Base-by-base conservation (phyloP, 2,888 invertebrate genomes). In the Myathropa florea region DNA sequence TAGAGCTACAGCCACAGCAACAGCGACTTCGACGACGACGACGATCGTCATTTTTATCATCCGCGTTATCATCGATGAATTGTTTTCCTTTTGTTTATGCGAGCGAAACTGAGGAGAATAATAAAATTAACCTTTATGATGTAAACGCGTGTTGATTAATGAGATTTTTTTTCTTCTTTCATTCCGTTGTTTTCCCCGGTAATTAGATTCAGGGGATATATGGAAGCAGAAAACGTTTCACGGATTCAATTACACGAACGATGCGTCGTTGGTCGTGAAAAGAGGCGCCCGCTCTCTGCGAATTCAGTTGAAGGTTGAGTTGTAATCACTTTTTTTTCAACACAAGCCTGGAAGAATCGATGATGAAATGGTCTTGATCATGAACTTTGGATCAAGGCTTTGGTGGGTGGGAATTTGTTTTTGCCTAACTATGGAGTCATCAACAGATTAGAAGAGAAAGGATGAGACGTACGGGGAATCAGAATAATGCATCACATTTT, bases 81-180 rank as follows among this genome's bases (percentile, higher is more conserved):
- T 81, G 84, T 85, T 39, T 75, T 36, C 57, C 70, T 33, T 60
- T 67, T 76, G 24, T 82, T 67, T 77, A 65, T 64, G 63, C 61
- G 60, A 73, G 83, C 65, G 77, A 65, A 68, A 64, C 73, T 85
- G 85, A 68, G 81, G 63, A 81, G 77, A 81, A 81, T 73, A 85
- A 73, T 85, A 70, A 81, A 85, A 85, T 81, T 77, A 81, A 85
- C 76, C 81, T 85, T 85, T 85, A 77, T 73, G 77, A 77, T 85
- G 73, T 81, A 79, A 77, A 77, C 72, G 72, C 81, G 81, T 85
- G 81, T 72, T 80, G 81, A 85, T 85, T 81, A 85, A 85, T 85
- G 67, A 81, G 55, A 65, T 70, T 83, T 59, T 64, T 68, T 75
- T 68, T 70, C 72, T 24, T 39, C 61, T 24, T 14, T 21, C 55